Evolutionary conservation across 2,797 vertebrate species (phyloP).

Genomic region (Aldrovandia affinis): DNA sequence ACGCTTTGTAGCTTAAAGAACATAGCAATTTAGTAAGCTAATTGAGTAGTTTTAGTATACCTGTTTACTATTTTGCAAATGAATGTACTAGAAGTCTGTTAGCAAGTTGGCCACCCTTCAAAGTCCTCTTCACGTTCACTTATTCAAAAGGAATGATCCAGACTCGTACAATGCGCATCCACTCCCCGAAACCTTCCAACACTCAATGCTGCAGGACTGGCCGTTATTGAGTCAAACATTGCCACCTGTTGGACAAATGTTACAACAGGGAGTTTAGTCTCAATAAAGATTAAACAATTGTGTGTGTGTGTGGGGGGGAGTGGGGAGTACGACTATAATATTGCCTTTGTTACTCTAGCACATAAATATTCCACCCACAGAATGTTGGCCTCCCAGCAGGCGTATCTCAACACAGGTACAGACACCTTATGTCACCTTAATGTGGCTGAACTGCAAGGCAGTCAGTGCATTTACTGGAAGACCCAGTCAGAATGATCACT

Average conservation of each 20-base stretch:
- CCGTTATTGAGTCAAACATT: neutral
- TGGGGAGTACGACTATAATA: neutral
- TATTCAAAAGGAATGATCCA: neutral
- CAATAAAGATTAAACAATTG: neutral
- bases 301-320: neutral
- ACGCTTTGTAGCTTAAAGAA: neutral
- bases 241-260: slow-evolving; percentile 6
- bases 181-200: neutral
- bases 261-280: neutral
- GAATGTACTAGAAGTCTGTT: neutral
- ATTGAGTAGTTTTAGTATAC: neutral
- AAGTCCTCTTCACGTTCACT: neutral
- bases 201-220: neutral
- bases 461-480: neutral
- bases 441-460: neutral
- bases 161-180: no score
- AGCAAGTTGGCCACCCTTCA: neutral
- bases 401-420: neutral
- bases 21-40: no score
- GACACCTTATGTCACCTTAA: no score
- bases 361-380: no score
- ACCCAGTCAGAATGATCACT: neutral
- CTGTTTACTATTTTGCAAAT: slow-evolving; percentile 7
- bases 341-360: no score
- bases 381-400: no score